Evolutionary conservation across 2,888 invertebrate species (phyloP), one percentile per base, ranked within the genome.

Genomic region (Polietes domitor): DNA sequence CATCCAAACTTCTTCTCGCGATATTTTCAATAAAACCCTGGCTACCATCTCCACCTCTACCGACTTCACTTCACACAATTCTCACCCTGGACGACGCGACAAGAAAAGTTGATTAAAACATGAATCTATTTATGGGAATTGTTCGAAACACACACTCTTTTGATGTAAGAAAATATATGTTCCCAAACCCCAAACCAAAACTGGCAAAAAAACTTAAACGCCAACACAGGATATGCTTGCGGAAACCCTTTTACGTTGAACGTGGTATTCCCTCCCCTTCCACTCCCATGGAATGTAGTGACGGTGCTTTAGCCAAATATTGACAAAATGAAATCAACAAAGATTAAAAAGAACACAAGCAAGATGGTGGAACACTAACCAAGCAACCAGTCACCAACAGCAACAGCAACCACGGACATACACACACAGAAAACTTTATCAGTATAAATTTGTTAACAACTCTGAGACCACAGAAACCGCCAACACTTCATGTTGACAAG

Each of bases 361-460:
- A 28, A 61, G 43, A 21, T 6, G 21, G n/a, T n/a, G 15, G 26
- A 15, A 41, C 41, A 32, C 2, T n/a, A 19, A 32, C 32, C 32
- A 32, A 32, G 32, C 47, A 47, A 47, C 47, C 47, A 47, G n/a
- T 47, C 2, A 47, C 47, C 47, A 41, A 47, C 47, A 47, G 47
- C 47, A 47, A 47, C 47, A 47, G 2, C n/a, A 47, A 47, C 1
- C 1, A 47, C n/a, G 47, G n/a, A n/a, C 47, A n/a, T n/a, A 61
- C 12, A 43, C 0, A 74, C 17, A 21, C n/a, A 19, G 32, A 19
- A 37, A 55, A 68, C 28, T 77, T 58, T 43, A 68, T 50, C 55
- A 41, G 26, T 43, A 68, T 55, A 77, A 77, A 70, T 55, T 77
- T 68, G 32, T 72, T 61, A 72, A 78, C 50, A 78, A 72, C 37